Percentiles rank a stretch among this genome's conserved stretches.
Conservation (phyloP, 2,888 invertebrate species). For the Cheilosia vulpina region DNA sequence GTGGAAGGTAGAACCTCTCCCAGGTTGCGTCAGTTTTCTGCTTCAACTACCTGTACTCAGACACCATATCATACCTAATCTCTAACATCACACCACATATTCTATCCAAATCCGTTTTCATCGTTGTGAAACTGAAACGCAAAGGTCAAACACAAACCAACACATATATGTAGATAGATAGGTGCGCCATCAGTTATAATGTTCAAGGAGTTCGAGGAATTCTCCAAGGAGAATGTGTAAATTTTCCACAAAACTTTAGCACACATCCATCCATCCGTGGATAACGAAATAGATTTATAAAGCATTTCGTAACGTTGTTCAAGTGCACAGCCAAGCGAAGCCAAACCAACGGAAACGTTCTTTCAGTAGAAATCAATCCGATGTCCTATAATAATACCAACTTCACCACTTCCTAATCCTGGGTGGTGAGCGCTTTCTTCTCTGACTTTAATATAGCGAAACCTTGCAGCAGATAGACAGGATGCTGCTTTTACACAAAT, state of each 20-base stretch:
- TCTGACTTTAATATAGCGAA: constrained; percentile 7
- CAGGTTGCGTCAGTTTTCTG: constrained; percentile 8
- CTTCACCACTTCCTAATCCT: constrained; percentile 6
- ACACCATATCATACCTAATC: constrained; percentile 30
- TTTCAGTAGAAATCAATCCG: constrained; percentile 49
- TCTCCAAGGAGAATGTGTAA: constrained; percentile 47
- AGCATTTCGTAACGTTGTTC: constrained; percentile 31
- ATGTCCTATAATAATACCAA: constrained; percentile 30
- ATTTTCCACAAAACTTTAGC: constrained; percentile 43
- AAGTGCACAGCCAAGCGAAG: background rate
- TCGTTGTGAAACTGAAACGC: background rate
- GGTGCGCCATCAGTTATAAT: background rate
- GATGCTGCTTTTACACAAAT: constrained; percentile 20
- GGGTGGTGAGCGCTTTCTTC: constrained; percentile 3
- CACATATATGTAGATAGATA: background rate
- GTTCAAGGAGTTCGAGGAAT: constrained; percentile 19
- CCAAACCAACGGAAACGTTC: background rate
- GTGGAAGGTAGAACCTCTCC: constrained; percentile 2
- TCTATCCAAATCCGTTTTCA: background rate
- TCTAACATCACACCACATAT: constrained; percentile 23
- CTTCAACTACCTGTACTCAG: constrained; percentile 2
- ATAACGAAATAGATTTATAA: constrained; percentile 44
- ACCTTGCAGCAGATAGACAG: constrained; percentile 26
- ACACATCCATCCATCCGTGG: constrained; percentile 41
- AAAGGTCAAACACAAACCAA: background rate